These are phyloP conservation scores for Cnemophilus loriae DNA, from an alignment of 2,113 vertebrate genomes.

Conservation along the genomic window DNA sequence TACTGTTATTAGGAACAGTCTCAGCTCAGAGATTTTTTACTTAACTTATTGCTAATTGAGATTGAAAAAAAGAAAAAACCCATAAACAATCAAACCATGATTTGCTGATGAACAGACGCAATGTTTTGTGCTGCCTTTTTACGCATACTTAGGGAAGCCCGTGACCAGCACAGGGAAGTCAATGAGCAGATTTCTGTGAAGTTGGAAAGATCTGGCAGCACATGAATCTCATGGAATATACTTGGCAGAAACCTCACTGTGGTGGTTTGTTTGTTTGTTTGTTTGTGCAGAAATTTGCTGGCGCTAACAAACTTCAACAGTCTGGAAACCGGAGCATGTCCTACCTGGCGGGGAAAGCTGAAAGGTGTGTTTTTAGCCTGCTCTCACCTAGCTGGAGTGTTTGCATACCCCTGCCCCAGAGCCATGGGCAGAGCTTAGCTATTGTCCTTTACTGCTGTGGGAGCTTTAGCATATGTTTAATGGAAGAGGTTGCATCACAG, in stretches of 20 bases:
- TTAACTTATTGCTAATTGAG: not conserved
- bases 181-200: not conserved
- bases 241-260: not conserved
- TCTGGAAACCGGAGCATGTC: constrained; percentile 88
- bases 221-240: not conserved
- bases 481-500: not conserved
- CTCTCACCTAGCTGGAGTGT: not conserved
- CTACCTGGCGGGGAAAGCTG: constrained; percentile 81
- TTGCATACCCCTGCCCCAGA: not conserved
- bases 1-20: not conserved
- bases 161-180: not conserved
- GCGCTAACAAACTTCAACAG: constrained; percentile 73
- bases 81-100: not conserved
- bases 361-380: constrained; percentile 71
- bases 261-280: not conserved
- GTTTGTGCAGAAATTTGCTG: constrained; percentile 75
- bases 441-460: not conserved
- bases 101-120: not conserved
- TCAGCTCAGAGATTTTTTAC: not conserved
- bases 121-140: not conserved
- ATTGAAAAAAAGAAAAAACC: not conserved
- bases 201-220: not conserved
- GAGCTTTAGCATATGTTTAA: not conserved
- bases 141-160: not conserved
- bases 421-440: not conserved